Evolutionary conservation across 2,888 invertebrate species (phyloP).

Genomic region (Drosophila nigritarsus): DNA sequence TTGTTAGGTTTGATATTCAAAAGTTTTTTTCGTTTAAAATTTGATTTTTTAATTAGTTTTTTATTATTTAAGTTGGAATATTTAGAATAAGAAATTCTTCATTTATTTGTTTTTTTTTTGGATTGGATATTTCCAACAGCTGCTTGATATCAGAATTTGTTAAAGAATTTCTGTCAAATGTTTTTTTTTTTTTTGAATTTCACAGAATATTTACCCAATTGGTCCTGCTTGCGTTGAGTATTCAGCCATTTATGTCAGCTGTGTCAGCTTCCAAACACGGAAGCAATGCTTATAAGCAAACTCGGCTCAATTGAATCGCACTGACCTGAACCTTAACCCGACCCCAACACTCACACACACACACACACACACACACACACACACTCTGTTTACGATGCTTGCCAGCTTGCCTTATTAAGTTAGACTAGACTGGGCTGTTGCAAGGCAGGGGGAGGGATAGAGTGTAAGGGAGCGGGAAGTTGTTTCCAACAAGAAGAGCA

Average conservation of each 20-base stretch:
- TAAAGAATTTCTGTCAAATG: neutral
- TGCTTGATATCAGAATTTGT: neutral
- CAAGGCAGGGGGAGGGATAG: neutral
- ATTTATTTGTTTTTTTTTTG: neutral
- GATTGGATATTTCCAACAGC: neutral
- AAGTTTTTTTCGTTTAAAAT: neutral
- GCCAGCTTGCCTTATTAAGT: constrained; percentile 53
- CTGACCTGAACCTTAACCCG: constrained; percentile 53
- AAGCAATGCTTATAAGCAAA: constrained; percentile 54
- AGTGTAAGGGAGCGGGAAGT: neutral
- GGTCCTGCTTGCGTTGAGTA: neutral
- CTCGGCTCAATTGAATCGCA: constrained; percentile 65
- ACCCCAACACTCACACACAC: constrained; percentile 36
- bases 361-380: constrained; percentile 11
- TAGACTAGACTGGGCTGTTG: constrained; percentile 13
- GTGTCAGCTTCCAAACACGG: constrained; percentile 56
- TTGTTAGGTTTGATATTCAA: neutral
- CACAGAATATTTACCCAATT: neutral
- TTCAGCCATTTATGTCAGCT: constrained; percentile 17
- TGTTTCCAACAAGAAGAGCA: constrained; percentile 22
- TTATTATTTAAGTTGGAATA: too few relatives aligned
- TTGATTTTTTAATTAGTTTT: too few relatives aligned
- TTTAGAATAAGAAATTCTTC: neutral
- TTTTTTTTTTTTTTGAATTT: neutral
- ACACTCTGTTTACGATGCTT: constrained; percentile 26